Conservation (phyloP, 1,140 invertebrate species). For the Lethocerus indicus region DNA sequence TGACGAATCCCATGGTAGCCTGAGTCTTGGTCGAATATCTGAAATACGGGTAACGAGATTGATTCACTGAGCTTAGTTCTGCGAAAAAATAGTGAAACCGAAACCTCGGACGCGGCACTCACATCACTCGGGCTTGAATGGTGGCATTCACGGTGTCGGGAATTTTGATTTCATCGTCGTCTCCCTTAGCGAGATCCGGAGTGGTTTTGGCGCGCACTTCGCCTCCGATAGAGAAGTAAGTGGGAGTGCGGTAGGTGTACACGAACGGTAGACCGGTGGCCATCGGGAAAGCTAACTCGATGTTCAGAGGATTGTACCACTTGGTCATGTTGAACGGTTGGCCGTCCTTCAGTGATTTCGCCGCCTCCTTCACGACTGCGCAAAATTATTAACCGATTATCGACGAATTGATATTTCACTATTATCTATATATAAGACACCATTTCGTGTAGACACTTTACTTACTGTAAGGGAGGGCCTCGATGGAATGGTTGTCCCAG, state of each 20-base stretch:
- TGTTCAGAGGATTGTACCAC: conserved; percentile 28
- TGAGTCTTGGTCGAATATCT: conserved; percentile 29
- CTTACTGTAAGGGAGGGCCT: conserved; percentile 26
- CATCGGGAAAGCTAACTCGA: conserved; percentile 41
- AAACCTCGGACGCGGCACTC: conserved; percentile 25
- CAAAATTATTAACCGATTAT: no score
- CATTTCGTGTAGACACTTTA: conserved; percentile 8
- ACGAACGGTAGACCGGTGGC: conserved; percentile 46
- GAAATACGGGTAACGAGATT: conserved; percentile 31
- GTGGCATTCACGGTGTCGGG: conserved; percentile 24
- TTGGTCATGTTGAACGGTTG: conserved; percentile 33
- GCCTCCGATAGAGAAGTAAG: conserved; percentile 26
- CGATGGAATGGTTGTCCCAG: conserved; percentile 35
- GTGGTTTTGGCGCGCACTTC: conserved; percentile 26
- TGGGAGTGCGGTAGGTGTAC: conserved; percentile 35
- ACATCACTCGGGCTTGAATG: conserved; percentile 28
- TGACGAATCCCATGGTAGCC: conserved; percentile 39
- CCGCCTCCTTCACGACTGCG: conserved; percentile 23
- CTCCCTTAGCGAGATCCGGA: conserved; percentile 20
- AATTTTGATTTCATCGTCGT: conserved; percentile 18
- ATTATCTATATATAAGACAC: no score
- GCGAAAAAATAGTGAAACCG: conserved; percentile 25
- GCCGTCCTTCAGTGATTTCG: conserved; percentile 24
- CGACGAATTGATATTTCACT: no score
- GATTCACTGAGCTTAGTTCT: conserved; percentile 29